A percentile compares a stretch with the other conserved stretches of the same genome.
Conservation (phyloP, 1,140 invertebrate genomes). For the Phocides pigmalion region DNA sequence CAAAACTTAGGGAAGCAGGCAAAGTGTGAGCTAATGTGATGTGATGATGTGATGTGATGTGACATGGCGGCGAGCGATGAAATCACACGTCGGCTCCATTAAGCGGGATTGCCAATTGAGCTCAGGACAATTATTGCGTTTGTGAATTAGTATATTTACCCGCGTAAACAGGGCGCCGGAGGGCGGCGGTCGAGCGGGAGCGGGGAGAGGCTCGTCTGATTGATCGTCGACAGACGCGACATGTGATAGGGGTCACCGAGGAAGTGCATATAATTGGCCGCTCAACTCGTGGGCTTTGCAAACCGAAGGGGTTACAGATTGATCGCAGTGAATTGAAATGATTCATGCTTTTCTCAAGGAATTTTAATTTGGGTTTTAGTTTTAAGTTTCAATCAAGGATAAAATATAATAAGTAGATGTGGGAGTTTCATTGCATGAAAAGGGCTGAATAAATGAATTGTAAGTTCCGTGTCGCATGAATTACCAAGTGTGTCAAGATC, state of each 20-base stretch:
- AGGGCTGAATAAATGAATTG: too few species aligned
- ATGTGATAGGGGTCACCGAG: constrained; percentile 23
- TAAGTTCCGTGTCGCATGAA: too few species aligned
- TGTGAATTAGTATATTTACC: constrained; percentile 27
- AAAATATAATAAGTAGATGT: too few species aligned
- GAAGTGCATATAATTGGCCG: constrained; percentile 24
- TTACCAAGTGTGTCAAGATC: too few species aligned
- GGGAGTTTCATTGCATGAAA: too few species aligned
- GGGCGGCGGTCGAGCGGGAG: background rate
- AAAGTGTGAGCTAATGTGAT: background rate
- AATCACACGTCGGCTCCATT: constrained; percentile 28
- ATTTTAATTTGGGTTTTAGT: background rate
- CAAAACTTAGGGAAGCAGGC: background rate
- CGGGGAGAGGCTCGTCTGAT: constrained; percentile 6
- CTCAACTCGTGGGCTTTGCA: background rate
- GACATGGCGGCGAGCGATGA: background rate
- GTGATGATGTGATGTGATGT: background rate
- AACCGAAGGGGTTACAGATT: constrained; percentile 4
- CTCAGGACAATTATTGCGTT: constrained; percentile 31
- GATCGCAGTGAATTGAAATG: background rate
- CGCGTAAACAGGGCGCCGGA: background rate
- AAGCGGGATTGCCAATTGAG: constrained; percentile 29
- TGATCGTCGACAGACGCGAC: constrained; percentile 14
- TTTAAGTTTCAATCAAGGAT: too few species aligned
- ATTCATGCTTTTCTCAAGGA: background rate